Percentiles rank a stretch among this genome's conserved stretches.
Conservation (phyloP, 2,888 invertebrate genomes). For the Drosophila barbarae region DNA sequence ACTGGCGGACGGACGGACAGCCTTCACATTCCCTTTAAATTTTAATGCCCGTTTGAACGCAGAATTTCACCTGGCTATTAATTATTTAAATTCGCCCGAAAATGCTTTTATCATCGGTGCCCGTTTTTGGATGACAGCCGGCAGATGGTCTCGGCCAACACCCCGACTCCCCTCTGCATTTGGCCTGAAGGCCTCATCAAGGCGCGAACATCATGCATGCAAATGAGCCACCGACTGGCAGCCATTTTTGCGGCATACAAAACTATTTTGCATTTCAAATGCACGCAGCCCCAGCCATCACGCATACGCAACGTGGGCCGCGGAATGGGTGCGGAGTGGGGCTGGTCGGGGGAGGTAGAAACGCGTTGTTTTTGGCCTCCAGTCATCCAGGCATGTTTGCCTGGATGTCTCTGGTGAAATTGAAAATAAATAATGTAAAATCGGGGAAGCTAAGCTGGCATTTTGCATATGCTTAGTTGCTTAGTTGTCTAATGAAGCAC, state of each 20-base stretch:
- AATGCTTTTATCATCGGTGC: constrained; percentile 42
- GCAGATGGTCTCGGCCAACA: constrained; percentile 16
- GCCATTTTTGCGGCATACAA: constrained; percentile 56
- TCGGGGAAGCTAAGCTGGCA: constrained; percentile 24
- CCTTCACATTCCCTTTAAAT: constrained; percentile 10
- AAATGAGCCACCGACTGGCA: constrained; percentile 62
- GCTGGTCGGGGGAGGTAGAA: not conserved
- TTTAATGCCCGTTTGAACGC: constrained; percentile 26
- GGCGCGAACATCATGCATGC: constrained; percentile 59
- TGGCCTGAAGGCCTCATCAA: constrained; percentile 42
- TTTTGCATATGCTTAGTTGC: constrained; percentile 38
- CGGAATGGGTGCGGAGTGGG: not conserved
- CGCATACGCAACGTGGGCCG: constrained; percentile 54
- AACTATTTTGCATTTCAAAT: constrained; percentile 72
- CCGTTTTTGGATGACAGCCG: constrained; percentile 26
- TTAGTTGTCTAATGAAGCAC: constrained; percentile 48
- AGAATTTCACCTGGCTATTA: constrained; percentile 43
- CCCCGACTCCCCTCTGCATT: not conserved
- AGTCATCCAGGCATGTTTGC: constrained; percentile 22
- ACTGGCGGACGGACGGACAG: not conserved
- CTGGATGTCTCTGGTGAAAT: constrained; percentile 38
- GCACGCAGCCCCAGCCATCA: constrained; percentile 48
- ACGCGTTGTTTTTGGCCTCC: constrained; percentile 29
- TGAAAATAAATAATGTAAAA: constrained; percentile 61
- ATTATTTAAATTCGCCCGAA: constrained; percentile 52